phyloP scores from a whole-genome alignment of 2,797 vertebrate species.

The Gouania willdenowi region DNA sequence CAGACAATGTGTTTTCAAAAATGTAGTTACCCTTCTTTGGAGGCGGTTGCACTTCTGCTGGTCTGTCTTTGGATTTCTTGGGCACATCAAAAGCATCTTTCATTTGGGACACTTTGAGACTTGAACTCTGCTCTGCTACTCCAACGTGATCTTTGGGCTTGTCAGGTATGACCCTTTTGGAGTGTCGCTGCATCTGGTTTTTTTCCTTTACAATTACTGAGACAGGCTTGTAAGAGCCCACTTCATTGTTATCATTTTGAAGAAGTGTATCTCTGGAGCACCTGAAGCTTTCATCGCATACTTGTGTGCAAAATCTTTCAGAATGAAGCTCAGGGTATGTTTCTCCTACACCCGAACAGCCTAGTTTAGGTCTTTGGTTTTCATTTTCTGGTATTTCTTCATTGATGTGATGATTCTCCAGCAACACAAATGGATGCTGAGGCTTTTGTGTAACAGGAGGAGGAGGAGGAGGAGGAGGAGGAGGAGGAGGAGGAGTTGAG shows the following conservation, averaged over 20 bases:
- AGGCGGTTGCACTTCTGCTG: constrained; percentile 46
- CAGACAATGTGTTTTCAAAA: too few species aligned
- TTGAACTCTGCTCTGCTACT: constrained; percentile 40
- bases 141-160: constrained; percentile 28
- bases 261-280: constrained; percentile 3
- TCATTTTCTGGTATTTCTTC: constrained; percentile 27
- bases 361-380: constrained; percentile 15
- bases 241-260: constrained; percentile 8
- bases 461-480: constrained; percentile 62
- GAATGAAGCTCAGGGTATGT: constrained; percentile 1
- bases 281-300: neutral
- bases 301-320: constrained; percentile 9
- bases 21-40: constrained; percentile 65
- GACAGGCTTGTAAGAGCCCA: constrained; percentile 63
- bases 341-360: constrained; percentile 16
- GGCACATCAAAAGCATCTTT: constrained; percentile 70
- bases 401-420: constrained; percentile 24
- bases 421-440: constrained; percentile 21
- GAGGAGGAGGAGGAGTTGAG: constrained; percentile 59
- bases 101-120: constrained; percentile 69
- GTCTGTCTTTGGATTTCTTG: constrained; percentile 61
- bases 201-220: constrained; percentile 62
- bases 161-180: constrained; percentile 28
- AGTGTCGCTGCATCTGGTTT: constrained; percentile 59
- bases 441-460: constrained; percentile 47